Evolutionary conservation across 2,888 invertebrate species (phyloP).

Genomic region (Rhamnusium bicolor): DNA sequence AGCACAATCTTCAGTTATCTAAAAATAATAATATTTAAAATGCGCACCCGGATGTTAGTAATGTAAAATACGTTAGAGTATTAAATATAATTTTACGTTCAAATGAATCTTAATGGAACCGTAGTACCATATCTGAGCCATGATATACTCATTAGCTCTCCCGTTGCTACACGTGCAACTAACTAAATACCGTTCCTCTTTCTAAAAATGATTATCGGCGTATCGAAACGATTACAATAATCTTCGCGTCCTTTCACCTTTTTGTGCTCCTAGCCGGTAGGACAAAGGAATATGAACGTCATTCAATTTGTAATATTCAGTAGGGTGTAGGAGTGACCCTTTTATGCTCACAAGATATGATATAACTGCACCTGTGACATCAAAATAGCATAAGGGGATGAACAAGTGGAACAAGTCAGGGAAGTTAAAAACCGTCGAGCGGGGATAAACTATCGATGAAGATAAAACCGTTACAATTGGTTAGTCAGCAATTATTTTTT

Average conservation of each 20-base stretch:
- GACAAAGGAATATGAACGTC: conserved; percentile 33
- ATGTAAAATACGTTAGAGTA: conserved; percentile 18
- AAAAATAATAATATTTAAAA: conserved; percentile 1
- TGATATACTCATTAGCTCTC: conserved; percentile 22
- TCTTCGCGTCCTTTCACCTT: conserved; percentile 31
- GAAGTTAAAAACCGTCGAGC: conserved; percentile 5
- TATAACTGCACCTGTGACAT: conserved; percentile 34
- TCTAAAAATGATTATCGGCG: conserved; percentile 36
- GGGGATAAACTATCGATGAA: background rate
- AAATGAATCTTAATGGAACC: conserved; percentile 18
- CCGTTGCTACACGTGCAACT: conserved; percentile 31
- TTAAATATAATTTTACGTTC: conserved; percentile 26
- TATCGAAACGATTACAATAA: conserved; percentile 32
- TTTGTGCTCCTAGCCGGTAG: conserved; percentile 13
- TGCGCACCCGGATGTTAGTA: background rate
- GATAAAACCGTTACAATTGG: conserved; percentile 10
- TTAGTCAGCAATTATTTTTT: background rate
- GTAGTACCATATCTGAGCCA: conserved; percentile 13
- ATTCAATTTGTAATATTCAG: conserved; percentile 19
- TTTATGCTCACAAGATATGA: conserved; percentile 15
- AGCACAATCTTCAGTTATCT: background rate
- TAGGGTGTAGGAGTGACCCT: conserved; percentile 18
- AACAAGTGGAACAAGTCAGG: conserved; percentile 64
- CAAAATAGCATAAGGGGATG: conserved; percentile 24
- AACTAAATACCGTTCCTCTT: conserved; percentile 27